phyloP scores from a whole-genome alignment of 2,113 vertebrate genomes.

The Tringa solitaria region DNA sequence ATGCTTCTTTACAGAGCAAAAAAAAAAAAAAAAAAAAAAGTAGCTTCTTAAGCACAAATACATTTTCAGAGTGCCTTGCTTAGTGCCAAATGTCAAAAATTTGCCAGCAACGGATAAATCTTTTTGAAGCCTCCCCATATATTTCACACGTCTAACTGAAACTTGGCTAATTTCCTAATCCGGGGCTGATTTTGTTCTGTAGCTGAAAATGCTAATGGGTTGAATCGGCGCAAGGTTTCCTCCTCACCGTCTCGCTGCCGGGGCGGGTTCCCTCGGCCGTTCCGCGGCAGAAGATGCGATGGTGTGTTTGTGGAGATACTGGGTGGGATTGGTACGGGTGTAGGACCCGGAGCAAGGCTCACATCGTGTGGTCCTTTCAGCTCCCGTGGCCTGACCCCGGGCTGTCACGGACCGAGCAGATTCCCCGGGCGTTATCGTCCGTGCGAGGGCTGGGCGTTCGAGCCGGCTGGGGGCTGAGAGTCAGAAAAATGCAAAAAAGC shows the following conservation, averaged over 20 bases:
- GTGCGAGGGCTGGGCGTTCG: not conserved
- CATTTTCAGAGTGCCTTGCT: conserved; percentile 13
- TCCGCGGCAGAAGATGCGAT: fast-evolving
- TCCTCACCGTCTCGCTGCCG: not conserved
- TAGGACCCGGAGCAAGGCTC: not conserved
- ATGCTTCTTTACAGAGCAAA: not conserved
- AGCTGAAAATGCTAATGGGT: fast-evolving
- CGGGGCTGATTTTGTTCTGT: not conserved
- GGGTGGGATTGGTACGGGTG: fast-evolving
- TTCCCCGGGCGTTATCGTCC: not conserved
- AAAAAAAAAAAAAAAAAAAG: not conserved
- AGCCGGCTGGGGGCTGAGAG: not conserved
- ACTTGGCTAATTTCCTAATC: not conserved
- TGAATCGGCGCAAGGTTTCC: not conserved
- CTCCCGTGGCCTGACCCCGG: not conserved
- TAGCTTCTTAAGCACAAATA: not conserved
- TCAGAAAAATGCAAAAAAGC: not conserved
- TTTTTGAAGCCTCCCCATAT: not conserved
- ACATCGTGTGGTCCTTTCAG: fast-evolving
- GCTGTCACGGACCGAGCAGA: fast-evolving
- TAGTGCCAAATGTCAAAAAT: not conserved
- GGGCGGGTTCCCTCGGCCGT: not conserved
- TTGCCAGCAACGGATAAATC: conserved; percentile 31
- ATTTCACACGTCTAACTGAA: not conserved
- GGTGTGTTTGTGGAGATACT: not conserved